A percentile compares a stretch with the other conserved stretches of the same genome.
These are phyloP conservation scores for Teinopalpus imperialis DNA, from an alignment of 2,888 invertebrate species.

Conservation along the genomic window DNA sequence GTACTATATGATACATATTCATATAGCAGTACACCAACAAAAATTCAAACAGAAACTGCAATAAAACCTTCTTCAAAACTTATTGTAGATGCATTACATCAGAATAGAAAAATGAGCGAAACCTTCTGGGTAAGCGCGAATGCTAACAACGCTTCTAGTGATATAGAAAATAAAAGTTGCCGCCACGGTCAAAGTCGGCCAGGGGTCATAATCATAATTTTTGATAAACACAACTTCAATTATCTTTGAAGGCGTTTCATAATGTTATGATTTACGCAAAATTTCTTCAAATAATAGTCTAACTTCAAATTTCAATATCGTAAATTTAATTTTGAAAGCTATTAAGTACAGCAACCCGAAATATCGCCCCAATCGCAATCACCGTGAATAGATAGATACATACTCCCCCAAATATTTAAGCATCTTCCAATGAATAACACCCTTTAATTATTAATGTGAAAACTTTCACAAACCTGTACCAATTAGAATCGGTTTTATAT, in stretches of 20 bases:
- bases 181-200: no score
- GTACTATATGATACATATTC: no score
- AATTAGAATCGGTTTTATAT: slow-evolving; percentile 24
- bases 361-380: slow-evolving; percentile 21
- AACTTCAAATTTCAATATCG: slow-evolving; percentile 25
- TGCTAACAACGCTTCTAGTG: no score
- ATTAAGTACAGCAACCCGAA: slow-evolving; percentile 24
- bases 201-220: no score
- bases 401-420: slow-evolving; percentile 50
- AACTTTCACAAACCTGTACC: slow-evolving; percentile 45
- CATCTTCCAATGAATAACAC: slow-evolving; percentile 57
- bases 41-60: no score
- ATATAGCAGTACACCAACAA: no score
- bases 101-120: no score
- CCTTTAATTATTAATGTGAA: slow-evolving; percentile 64
- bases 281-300: slow-evolving; percentile 23
- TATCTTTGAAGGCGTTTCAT: slow-evolving; percentile 16
- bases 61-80: no score
- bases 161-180: no score
- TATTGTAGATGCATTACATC: no score
- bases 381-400: slow-evolving; percentile 34
- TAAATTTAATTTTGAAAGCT: slow-evolving; percentile 26
- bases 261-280: slow-evolving; percentile 21
- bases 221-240: no score
- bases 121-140: no score